Evolutionary conservation across 92 coral and sea anemone species (phyloP).

Genomic region (Palythoa grandis): DNA sequence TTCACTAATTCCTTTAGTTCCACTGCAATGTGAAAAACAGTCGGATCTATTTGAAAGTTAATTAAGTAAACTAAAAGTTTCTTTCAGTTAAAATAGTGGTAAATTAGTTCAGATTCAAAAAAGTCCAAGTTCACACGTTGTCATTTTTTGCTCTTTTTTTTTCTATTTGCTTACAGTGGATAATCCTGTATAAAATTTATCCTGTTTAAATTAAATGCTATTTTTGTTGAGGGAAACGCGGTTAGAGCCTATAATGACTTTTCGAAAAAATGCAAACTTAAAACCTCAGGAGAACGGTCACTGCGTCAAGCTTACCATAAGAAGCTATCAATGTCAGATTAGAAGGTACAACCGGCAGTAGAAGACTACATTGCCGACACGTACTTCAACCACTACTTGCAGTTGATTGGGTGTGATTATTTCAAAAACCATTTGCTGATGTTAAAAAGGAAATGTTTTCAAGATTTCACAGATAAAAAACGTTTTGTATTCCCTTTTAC

Average conservation of each 20-base stretch:
- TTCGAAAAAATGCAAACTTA: background rate
- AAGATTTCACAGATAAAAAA: background rate
- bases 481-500: background rate
- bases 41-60: too few species aligned
- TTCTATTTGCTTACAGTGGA: too few species aligned
- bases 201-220: background rate
- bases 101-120: too few species aligned
- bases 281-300: background rate
- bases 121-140: too few species aligned
- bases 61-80: too few species aligned
- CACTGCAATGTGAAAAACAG: too few species aligned
- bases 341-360: background rate
- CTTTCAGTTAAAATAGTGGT: too few species aligned
- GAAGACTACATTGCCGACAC: constrained; percentile 6
- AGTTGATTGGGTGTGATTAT: constrained; percentile 4
- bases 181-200: too few species aligned
- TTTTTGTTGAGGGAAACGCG: background rate
- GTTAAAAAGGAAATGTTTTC: constrained; percentile 12
- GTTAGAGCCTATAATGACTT: background rate
- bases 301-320: background rate
- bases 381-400: constrained; percentile 16
- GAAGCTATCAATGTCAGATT: constrained; percentile 7
- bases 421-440: background rate
- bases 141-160: too few species aligned
- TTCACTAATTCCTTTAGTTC: too few species aligned